Percentiles rank a stretch among this genome's conserved stretches.
phyloP scores from a whole-genome alignment of 2,797 vertebrate species.

The Xenentodon cancila region DNA sequence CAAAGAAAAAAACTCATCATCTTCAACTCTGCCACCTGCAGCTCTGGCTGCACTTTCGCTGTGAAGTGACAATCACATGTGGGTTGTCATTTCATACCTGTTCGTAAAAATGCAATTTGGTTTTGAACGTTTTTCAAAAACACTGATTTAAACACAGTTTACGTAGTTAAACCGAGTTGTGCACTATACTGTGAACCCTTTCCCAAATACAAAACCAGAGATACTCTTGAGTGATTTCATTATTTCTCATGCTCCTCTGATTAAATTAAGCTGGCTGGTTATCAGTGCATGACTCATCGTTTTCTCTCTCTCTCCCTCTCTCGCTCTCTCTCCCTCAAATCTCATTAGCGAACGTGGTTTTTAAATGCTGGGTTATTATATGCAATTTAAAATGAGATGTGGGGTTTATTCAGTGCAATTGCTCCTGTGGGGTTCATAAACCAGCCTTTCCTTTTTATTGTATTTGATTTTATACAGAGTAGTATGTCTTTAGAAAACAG shows the following conservation, averaged over 20 bases:
- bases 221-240: slow-evolving; percentile 6
- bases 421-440: slow-evolving; percentile 28
- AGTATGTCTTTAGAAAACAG: neutral
- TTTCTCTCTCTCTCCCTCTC: neutral
- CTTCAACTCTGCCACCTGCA: no score
- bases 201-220: neutral
- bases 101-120: no score
- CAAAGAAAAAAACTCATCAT: no score
- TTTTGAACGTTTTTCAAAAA: no score
- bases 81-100: no score
- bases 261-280: slow-evolving; percentile 31
- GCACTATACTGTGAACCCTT: neutral
- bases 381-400: slow-evolving; percentile 42
- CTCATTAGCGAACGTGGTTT: slow-evolving; percentile 31
- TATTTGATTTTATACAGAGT: neutral
- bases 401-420: slow-evolving; percentile 12
- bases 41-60: no score
- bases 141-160: no score
- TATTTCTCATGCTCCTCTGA: slow-evolving; percentile 5
- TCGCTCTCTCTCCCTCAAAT: neutral
- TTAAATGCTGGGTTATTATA: slow-evolving; percentile 27
- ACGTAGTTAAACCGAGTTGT: no score
- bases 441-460: slow-evolving; percentile 1
- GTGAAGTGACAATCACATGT: no score
- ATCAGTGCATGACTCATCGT: slow-evolving; percentile 35